phyloP scores from a whole-genome alignment of 2,113 vertebrate species.

The Candoia aspera region DNA sequence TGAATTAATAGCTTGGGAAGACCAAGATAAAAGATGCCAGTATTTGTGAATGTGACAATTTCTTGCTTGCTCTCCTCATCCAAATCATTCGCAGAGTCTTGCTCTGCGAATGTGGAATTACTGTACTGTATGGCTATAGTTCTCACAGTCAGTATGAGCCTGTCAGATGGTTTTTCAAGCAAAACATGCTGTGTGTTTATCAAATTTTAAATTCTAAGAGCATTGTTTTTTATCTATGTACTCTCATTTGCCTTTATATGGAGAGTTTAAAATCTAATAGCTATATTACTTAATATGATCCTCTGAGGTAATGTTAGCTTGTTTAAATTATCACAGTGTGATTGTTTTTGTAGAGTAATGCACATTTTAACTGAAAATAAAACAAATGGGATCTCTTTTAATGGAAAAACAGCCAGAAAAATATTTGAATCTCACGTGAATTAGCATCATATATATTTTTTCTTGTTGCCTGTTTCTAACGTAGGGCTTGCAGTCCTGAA shows the following conservation, averaged over 20 bases:
- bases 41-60: no score
- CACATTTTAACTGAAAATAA: not conserved
- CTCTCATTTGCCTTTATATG: not conserved
- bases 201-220: not conserved
- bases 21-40: no score
- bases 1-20: no score
- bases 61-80: no score
- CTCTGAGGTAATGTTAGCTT: not conserved
- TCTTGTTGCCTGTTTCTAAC: not conserved
- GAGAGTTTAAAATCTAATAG: not conserved
- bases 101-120: constrained; percentile 53
- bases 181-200: not conserved
- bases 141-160: not conserved
- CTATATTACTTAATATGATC: not conserved
- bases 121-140: not conserved
- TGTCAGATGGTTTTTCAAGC: not conserved
- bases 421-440: not conserved
- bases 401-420: not conserved
- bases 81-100: constrained; percentile 43
- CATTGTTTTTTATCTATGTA: not conserved
- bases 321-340: not conserved
- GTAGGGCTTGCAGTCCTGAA: not conserved
- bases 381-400: not conserved
- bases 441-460: not conserved
- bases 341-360: not conserved